Evolutionary conservation across 2,113 vertebrate genomes (phyloP).

Genomic region (Riparia riparia): DNA sequence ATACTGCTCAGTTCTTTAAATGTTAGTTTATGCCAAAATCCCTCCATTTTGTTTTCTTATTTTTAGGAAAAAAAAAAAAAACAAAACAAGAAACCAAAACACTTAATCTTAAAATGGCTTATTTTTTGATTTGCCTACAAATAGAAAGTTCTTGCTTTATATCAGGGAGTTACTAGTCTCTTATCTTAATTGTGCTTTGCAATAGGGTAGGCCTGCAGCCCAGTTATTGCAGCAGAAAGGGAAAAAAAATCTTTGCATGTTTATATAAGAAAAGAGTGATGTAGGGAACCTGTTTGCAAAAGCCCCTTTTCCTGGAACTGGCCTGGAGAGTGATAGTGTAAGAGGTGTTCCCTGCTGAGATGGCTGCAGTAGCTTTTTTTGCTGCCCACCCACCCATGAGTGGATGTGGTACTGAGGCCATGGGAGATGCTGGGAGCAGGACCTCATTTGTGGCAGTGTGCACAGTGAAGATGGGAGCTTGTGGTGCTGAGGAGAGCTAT

Average conservation of each 20-base stretch:
- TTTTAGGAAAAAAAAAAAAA: constrained; percentile 8
- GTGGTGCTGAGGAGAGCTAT: neutral
- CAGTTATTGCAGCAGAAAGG: neutral
- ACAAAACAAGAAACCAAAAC: neutral
- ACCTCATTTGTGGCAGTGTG: fast-evolving
- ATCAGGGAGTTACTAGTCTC: neutral
- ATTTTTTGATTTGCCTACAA: neutral
- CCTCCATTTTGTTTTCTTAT: neutral
- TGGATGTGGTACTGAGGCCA: neutral
- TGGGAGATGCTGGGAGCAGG: fast-evolving
- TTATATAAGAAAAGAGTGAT: neutral
- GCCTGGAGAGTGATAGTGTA: neutral
- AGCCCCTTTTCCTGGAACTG: neutral
- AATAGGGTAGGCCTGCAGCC: neutral
- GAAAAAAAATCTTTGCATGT: neutral
- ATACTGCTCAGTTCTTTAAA: neutral
- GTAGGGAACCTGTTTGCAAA: neutral
- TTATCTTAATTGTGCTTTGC: neutral
- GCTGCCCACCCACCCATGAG: fast-evolving
- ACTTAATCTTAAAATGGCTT: constrained; percentile 23
- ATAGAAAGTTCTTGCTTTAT: neutral
- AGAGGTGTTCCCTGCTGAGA: neutral
- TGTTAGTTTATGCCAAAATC: neutral
- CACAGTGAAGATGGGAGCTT: neutral
- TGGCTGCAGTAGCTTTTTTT: neutral